phyloP scores from a whole-genome alignment of 2,797 vertebrate genomes.

The Huso huso region DNA sequence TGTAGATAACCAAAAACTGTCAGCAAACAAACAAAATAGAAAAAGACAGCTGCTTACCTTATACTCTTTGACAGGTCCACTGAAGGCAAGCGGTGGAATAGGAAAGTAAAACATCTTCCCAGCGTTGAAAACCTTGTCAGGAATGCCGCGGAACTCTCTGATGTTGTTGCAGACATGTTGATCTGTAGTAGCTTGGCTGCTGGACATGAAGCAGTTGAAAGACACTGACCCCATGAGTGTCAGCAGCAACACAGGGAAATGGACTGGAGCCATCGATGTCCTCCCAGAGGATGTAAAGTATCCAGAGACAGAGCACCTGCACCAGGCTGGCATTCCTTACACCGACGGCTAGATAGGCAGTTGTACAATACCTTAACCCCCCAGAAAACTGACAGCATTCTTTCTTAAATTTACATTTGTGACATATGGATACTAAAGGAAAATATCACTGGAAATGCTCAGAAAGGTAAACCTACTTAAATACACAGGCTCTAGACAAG shows the following conservation, averaged over 20 bases:
- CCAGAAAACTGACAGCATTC: neutral
- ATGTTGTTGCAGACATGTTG: conserved; percentile 11
- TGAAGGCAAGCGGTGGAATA: conserved; percentile 29
- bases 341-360: neutral
- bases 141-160: conserved; percentile 22
- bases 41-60: conserved; percentile 36
- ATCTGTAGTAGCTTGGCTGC: conserved; percentile 19
- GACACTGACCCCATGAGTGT: neutral
- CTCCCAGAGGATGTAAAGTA: neutral
- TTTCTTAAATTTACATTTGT: neutral
- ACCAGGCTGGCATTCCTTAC: neutral
- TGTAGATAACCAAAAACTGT: neutral
- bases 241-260: conserved; percentile 24
- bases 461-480: neutral
- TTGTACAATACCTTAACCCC: neutral
- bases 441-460: neutral
- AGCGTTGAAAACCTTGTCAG: conserved; percentile 18
- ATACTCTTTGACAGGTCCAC: conserved; percentile 17
- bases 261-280: accelerated
- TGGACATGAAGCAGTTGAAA: neutral
- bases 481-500: no score
- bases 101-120: conserved; percentile 39
- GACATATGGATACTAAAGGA: neutral
- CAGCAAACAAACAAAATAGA: neutral
- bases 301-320: neutral